Evolutionary conservation across 2,888 invertebrate species (phyloP), one percentile per base, ranked within the genome.

Genomic region (Caenorhabditis afra): DNA sequence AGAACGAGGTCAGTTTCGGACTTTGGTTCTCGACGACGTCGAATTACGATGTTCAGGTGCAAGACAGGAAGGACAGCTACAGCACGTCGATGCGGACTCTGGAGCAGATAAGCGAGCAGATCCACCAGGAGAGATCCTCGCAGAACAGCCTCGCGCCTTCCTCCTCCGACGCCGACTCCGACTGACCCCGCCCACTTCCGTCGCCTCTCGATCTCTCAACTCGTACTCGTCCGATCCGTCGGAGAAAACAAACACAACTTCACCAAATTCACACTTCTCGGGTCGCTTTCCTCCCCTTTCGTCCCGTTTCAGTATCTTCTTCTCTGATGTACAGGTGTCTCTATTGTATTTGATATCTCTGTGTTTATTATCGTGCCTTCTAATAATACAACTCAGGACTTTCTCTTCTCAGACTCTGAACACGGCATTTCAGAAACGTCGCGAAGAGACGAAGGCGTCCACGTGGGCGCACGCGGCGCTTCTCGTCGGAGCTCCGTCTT

Each of bases 51-150:
- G 3, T 77, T 22, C 55, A 77, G 77, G 70, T 78, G 3, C 71
- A 62, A 64, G 52, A 49, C 5, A 53, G 64, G 50, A 78, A 78
- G 23, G 62, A 78, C 45, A 73, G 73, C 52, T 78, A 78, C 66
- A 73, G 71, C 23, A 50, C 49, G 7, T 78, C 78, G 65, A 78
- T 78, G 78, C 55, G 61, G 29, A 62, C 41, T 7, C 52, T 78
- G 16, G 78, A 78, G 37, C 44, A 61, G 16, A 78, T 78, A 35
- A 78, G 78, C 47, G 78, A 78, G 35, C 66, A 78, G 62, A 78
- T 78, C 20, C 78, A 78, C 23, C 50, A 73, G n/a, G 78, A 78
- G 52, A 61, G 78, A 10, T 66, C 67, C 1, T 66, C 66, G 23
- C 64, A 66, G 23, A 66, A 47, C 61, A 55, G 59, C 14, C 20